These are phyloP conservation scores for Bos indicus DNA, from an alignment of 2,113 vertebrate species.

Conservation along the genomic window DNA sequence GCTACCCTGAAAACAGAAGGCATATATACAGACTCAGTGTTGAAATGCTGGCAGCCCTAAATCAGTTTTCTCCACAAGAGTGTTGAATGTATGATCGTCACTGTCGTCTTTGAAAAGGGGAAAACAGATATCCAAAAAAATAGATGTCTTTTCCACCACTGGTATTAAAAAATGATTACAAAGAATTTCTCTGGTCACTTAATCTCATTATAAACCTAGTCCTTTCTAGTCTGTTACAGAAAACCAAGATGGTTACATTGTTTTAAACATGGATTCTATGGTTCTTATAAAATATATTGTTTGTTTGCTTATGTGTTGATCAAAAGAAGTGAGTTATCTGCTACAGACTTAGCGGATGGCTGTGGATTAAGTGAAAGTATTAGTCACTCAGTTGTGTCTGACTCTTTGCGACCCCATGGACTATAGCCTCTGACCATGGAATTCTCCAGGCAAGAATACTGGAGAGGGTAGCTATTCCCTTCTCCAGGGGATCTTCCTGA, in stretches of 20 bases:
- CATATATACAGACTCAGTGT: not conserved
- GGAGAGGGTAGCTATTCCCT: not conserved
- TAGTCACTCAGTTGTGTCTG: not conserved
- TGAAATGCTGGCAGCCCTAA: not conserved
- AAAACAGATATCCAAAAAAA: slow-evolving; percentile 29
- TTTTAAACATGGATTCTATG: not conserved
- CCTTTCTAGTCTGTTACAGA: not conserved
- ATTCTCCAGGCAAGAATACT: not conserved
- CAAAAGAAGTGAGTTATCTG: slow-evolving; percentile 24
- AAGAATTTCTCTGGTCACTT: slow-evolving; percentile 19
- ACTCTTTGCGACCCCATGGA: not conserved
- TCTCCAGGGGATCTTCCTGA: not conserved
- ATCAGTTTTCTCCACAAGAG: not conserved
- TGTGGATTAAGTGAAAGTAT: not conserved
- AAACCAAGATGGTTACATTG: not conserved
- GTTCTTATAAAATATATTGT: not conserved
- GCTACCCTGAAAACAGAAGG: not conserved
- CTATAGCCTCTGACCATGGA: not conserved
- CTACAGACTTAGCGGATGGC: not conserved
- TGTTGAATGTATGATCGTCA: not conserved
- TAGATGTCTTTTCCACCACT: not conserved
- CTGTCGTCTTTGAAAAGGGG: not conserved
- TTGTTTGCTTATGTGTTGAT: not conserved
- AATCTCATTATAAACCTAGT: not conserved
- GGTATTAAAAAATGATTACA: not conserved